Evolutionary conservation across 2,888 invertebrate genomes (phyloP).

Genomic region (Leptopterna dolabrata): DNA sequence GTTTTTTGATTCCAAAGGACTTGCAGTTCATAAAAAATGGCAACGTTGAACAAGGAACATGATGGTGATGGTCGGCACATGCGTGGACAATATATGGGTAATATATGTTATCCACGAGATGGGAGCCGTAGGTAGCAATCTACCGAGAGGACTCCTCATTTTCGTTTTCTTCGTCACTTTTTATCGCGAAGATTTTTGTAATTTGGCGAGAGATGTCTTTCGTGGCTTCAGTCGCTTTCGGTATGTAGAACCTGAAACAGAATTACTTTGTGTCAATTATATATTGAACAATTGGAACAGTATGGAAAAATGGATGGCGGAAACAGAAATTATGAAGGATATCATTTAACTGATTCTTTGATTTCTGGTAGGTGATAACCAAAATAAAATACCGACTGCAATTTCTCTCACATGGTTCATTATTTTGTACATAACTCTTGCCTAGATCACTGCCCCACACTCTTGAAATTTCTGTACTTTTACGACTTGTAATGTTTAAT

Average conservation of each 20-base stretch:
- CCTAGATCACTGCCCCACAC: too few species aligned
- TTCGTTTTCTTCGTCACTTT: constrained; percentile 67
- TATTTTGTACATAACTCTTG: too few species aligned
- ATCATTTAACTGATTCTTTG: too few species aligned
- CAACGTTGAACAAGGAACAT: constrained; percentile 16
- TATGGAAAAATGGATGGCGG: too few species aligned
- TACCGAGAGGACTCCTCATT: constrained; percentile 51
- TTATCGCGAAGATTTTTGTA: constrained; percentile 68
- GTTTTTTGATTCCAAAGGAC: background rate
- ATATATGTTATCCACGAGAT: background rate
- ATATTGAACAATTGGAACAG: too few species aligned
- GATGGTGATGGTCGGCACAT: background rate
- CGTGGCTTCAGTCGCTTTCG: constrained; percentile 90
- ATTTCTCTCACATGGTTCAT: too few species aligned
- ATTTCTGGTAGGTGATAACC: too few species aligned
- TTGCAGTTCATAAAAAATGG: constrained; percentile 12
- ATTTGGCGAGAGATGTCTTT: constrained; percentile 92
- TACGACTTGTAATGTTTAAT: too few species aligned
- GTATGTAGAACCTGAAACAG: constrained; percentile 80
- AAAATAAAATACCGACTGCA: too few species aligned
- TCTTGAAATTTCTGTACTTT: too few species aligned
- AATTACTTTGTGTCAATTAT: too few species aligned
- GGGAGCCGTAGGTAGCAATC: background rate
- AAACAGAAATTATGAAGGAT: too few species aligned
- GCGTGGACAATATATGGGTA: background rate